Base-by-base conservation (phyloP, 2,797 vertebrate genomes). In the Coregonus ussuriensis region DNA sequence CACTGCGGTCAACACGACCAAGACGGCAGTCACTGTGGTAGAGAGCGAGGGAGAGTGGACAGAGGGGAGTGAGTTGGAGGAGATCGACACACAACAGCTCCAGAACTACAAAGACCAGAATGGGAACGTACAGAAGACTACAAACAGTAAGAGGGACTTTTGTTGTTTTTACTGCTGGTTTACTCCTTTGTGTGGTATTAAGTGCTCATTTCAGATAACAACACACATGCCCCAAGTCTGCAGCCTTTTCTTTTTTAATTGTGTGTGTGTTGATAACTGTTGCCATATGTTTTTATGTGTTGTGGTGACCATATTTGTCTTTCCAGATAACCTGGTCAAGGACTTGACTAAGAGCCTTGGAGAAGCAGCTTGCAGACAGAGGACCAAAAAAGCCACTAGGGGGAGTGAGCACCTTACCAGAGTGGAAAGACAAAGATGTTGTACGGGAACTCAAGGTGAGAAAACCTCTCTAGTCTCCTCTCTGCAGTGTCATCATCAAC, bases 401-500 rank as follows among this genome's bases (percentile, higher is more conserved):
- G 82, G 93, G 91, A 62, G 77, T 93, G 6, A 91, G 88, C 76
- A 11, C 91, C 53, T 59, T 94, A 18, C 87, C 89, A 11, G 83
- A 86, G 82, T 88, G 84, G 56, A 87, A 72, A 11, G 89, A 93
- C 63, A 87, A 72, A 11, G 89, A 93, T 0, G 84, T 88, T 53
- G 87, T 92, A 33, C 90, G 91, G 86, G 89, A 94, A 4, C 83
- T 94, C 3, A 88, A 81, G 80, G 94, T 94, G 79, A 92, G 91
- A 73, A 53, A 13, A 16, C 21, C 33, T 13, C 11, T 31, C 63
- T 37, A 3, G 13, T 2, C 9, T 37, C 41, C 70, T 1, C 54
- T 25, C 62, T 25, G 11, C 4, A 13, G 15, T 16, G 4, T 66
- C 59, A 52, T 18, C 31, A 7, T 14, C 56, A 47, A 1, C 53